Base-by-base conservation (phyloP, 2,888 invertebrate species). In the Drosophila anomelani region DNA sequence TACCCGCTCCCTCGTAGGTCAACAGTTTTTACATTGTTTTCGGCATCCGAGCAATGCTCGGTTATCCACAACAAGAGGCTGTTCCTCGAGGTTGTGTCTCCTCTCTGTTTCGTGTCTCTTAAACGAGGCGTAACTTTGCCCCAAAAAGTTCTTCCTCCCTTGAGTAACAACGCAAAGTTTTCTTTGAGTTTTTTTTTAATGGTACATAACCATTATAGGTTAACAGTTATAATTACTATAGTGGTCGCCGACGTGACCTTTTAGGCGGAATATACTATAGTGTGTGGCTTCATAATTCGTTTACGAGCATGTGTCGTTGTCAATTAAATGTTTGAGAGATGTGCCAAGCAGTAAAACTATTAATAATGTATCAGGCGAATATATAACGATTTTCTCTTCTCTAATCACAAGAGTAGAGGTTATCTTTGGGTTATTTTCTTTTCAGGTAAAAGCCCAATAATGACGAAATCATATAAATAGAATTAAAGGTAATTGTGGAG, bases 21-120 rank as follows among this genome's bases (percentile, higher is more conserved):
- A 85, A 89, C 80, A 79, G 68, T 87, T 87, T 77, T 58, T 71
- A 67, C 82, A 73, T 76, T 81, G 76, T 72, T 75, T 79, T 71
- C 51, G 66, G 68, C 72, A 79, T 75, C 57, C 62, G 68, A 74
- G 77, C 57, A 67, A 68, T 66, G 87, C 77, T 81, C 84, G 79
- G 68, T 77, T 60, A 75, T 80, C 66, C 66, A 41, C 64, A 61
- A 62, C 63, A 63, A 62, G 62, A 63, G 20, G 62, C 36, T 12
- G 32, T 7, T 32, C 15, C 36, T 10, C 68, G 74, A 56, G 47
- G 68, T 51, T 59, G 49, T 51, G 51, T 20, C 49, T 63, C 61
- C 54, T 46, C 26, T 55, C 54, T 63, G 56, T 54, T 47, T 51
- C 69, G 44, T 72, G 61, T 62, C 73, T 61, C 53, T 44, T 56